Evolutionary conservation across 2,113 vertebrate species (phyloP), one percentile per base, ranked within the genome.

Genomic region (Lepisosteus oculatus): DNA sequence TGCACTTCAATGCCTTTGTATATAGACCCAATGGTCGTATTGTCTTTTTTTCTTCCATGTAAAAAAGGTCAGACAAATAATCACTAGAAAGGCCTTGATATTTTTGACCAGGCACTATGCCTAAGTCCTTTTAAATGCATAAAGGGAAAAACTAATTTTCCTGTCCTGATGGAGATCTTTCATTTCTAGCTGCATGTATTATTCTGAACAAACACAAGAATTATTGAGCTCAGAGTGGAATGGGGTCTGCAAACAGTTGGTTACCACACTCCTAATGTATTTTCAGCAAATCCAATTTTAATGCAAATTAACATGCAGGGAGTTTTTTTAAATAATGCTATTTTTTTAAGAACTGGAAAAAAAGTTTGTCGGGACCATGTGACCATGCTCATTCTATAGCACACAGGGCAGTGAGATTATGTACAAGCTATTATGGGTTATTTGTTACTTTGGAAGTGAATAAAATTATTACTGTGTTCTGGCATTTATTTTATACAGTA

Each of bases 211-310:
- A 59, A 59, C 57, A 59, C 9, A 59, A 59, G 57, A 59, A 4
- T 59, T 59, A 59, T 14, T 13, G 57, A n/a, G 8, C 57, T 59
- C 2, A 3, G 1, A 59, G 57, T 15, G 5, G 12, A 59, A 59
- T n/a, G 57, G 57, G 57, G 57, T 59, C n/a, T 59, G 57, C 57
- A 59, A 15, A 15, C 13, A 59, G 57, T 14, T 59, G 57, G 57
- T n/a, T 59, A 14, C 57, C 12, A 3, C 4, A 13, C 57, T 59
- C 57, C 14, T 59, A 59, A 14, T 59, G 6, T 59, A 59, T 59
- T 59, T 59, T n/a, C 57, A n/a, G 57, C 57, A 59, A 59, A 59
- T 59, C 14, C 4, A 59, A 59, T 59, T 59, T 59, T 59, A 59
- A 59, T 14, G 57, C 57, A 59, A 6, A 59, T 59, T 59, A 59